These are phyloP conservation scores for Anneissia japonica DNA, from an alignment of 35 echinoderm and acorn worm species.

Conservation along the genomic window DNA sequence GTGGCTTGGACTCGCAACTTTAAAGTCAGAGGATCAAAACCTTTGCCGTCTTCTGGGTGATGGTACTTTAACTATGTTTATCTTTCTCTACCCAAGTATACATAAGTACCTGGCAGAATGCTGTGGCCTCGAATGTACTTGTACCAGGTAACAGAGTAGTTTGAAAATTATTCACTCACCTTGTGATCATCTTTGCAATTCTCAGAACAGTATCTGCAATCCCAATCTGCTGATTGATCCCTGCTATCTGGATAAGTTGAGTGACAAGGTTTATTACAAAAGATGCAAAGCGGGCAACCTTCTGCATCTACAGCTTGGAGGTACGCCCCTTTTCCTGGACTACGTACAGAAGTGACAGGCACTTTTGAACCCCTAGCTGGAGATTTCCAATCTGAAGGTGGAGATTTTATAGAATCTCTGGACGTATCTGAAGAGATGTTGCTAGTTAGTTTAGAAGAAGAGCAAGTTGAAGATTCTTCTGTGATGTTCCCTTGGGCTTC, in stretches of 20 bases:
- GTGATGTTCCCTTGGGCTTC: not conserved
- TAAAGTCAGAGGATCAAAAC: no score
- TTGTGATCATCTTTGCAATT: constrained; percentile 61
- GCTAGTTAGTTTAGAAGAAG: not conserved
- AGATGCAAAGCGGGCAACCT: constrained; percentile 64
- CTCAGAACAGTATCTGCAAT: constrained; percentile 73
- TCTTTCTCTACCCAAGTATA: no score
- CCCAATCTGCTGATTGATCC: constrained; percentile 56
- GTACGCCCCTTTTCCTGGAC: not conserved
- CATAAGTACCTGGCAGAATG: no score
- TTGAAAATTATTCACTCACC: no score
- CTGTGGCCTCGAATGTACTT: no score
- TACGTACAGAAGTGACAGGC: not conserved
- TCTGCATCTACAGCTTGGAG: constrained; percentile 52
- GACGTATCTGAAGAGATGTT: not conserved
- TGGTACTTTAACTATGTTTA: no score
- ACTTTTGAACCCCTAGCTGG: not conserved
- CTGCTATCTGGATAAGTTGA: not conserved
- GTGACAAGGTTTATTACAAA: constrained; percentile 36
- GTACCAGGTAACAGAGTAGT: no score
- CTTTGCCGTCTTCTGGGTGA: no score
- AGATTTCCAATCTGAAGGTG: no score
- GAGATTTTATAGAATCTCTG: no score
- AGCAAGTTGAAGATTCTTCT: not conserved
- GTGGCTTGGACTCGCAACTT: no score